These are phyloP conservation scores for Xiphorhynchus elegans DNA, from an alignment of 2,113 vertebrate genomes.

Conservation along the genomic window DNA sequence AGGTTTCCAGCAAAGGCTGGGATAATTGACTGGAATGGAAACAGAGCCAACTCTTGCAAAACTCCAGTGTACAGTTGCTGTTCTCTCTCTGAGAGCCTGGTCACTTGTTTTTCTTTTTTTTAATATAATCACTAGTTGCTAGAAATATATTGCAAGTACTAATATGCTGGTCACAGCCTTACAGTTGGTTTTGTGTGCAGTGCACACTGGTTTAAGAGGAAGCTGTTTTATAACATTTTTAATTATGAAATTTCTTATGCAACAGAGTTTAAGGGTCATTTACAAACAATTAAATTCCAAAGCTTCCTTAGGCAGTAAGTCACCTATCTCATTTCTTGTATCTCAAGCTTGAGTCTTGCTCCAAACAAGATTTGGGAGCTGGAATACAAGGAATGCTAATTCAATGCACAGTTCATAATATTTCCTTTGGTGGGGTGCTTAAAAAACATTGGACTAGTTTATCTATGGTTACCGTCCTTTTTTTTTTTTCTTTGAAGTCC, in stretches of 20 bases:
- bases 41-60: background rate
- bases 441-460: background rate
- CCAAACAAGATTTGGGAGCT: background rate
- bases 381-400: background rate
- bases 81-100: background rate
- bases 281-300: background rate
- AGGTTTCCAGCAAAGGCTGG: slow-evolving; percentile 45
- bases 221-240: background rate
- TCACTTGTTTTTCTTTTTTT: background rate
- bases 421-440: background rate
- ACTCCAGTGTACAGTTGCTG: background rate
- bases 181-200: background rate
- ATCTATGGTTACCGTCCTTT: background rate
- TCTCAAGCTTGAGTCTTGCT: background rate
- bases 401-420: background rate
- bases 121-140: background rate
- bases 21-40: background rate
- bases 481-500: background rate
- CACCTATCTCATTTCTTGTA: background rate
- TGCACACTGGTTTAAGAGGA: background rate
- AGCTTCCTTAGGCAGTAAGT: background rate
- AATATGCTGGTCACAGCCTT: background rate
- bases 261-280: background rate
- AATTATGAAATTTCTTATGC: slow-evolving; percentile 18
- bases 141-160: background rate